Evolutionary conservation across 2,888 invertebrate species (phyloP), one percentile per base, ranked within the genome.

Genomic region (Pherbina coryleti): DNA sequence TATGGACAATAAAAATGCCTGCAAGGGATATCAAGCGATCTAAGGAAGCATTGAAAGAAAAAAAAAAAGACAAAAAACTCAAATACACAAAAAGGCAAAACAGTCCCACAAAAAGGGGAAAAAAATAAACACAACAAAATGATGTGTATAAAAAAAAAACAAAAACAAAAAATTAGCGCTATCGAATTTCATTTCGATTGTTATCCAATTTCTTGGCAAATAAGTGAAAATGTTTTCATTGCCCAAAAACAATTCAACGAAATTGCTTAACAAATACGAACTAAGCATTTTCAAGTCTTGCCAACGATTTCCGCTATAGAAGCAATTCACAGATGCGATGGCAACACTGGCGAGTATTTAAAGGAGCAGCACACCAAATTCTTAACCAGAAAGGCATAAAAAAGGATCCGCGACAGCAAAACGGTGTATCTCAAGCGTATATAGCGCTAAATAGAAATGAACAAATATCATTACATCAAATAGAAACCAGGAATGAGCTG

Each of bases 131-230:
- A 77, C 31, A 77, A 76, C 19, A 69, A 17, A 69, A 70, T 53
- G 53, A 76, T 57, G 73, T 70, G 76, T 79, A 67, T 81, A 79
- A 75, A 75, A 49, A 78, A 55, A 74, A 69, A 74, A 71, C 55
- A 55, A 74, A 53, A 67, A 19, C 57, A 67, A 71, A 80, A 86
- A 88, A 88, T 87, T 85, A 86, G 85, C 86, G 82, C 88, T 86
- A 88, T 88, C 88, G 86, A 88, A 88, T 88, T 88, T 88, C 86
- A 86, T 83, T 86, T 87, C 88, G 89, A 88, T 88, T 89, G 86
- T 88, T 88, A 88, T 88, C 87, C 88, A 88, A 88, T 88, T 88
- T 88, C 83, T 79, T 80, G 81, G 84, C 84, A 85, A 87, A 85
- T 85, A 85, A 86, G 85, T 86, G 85, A 84, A 87, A 87, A 86